Conservation (phyloP, 2,113 vertebrate species). For the Barnardius zonarius region DNA sequence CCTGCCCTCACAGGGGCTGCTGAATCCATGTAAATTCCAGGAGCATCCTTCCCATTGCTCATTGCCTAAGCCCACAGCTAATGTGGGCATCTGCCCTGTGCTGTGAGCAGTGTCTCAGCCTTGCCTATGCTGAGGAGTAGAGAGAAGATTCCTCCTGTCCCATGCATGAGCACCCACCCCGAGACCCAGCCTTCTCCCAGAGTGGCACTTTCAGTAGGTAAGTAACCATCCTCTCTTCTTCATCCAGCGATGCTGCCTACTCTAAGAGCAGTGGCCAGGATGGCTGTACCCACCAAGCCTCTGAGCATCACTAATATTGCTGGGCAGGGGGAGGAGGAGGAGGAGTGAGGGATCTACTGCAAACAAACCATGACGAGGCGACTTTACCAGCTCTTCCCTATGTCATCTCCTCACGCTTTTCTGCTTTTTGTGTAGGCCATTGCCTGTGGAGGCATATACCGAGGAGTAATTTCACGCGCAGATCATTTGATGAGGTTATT, state of each 20-base stretch:
- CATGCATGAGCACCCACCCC: background rate
- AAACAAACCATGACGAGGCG: background rate
- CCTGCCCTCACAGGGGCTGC: background rate
- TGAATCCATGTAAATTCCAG: background rate
- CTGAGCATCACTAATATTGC: accelerated
- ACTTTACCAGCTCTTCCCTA: background rate
- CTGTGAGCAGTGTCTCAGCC: background rate
- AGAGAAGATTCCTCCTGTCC: background rate
- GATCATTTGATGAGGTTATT: background rate
- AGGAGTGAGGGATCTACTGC: background rate
- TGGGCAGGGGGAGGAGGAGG: background rate
- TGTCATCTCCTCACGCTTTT: background rate
- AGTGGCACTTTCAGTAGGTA: background rate
- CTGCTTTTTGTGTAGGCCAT: background rate
- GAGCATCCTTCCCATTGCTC: background rate
- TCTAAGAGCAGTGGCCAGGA: background rate
- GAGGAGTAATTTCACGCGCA: accelerated
- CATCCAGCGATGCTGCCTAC: background rate
- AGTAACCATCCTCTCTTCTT: background rate
- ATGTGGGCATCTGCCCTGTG: accelerated
- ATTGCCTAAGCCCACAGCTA: background rate
- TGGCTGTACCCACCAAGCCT: background rate
- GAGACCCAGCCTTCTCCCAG: background rate
- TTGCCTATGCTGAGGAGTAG: background rate
- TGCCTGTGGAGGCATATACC: background rate